These are phyloP conservation scores for Trachymyrmex septentrionalis DNA, from an alignment of 1,140 invertebrate species.

Conservation along the genomic window DNA sequence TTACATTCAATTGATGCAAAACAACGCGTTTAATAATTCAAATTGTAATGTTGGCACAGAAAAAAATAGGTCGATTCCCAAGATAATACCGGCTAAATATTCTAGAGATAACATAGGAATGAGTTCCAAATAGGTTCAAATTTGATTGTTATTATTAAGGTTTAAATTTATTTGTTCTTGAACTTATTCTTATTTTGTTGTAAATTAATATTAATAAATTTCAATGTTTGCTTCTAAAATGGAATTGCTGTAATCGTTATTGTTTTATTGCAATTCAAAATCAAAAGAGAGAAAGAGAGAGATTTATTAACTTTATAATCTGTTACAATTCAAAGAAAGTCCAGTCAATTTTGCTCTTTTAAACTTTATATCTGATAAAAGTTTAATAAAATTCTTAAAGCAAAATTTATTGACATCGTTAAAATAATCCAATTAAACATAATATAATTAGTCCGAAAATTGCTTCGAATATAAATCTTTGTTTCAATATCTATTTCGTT, in stretches of 20 bases:
- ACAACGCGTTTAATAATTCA: conserved; percentile 38
- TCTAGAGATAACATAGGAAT: neutral
- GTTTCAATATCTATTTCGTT: neutral
- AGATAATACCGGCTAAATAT: conserved; percentile 33
- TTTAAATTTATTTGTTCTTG: neutral
- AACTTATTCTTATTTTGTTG: neutral
- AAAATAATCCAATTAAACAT: neutral
- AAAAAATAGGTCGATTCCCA: conserved; percentile 4
- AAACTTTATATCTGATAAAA: neutral
- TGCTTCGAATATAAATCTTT: neutral
- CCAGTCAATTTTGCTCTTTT: neutral
- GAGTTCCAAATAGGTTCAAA: neutral
- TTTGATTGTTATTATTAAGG: too few relatives aligned
- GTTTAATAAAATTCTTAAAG: neutral
- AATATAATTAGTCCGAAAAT: neutral
- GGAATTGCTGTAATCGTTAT: neutral
- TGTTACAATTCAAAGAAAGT: neutral
- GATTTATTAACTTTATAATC: neutral
- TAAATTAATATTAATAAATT: conserved; percentile 18
- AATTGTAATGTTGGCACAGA: conserved; percentile 7
- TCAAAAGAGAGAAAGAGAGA: neutral
- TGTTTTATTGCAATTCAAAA: neutral
- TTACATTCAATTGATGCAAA: neutral
- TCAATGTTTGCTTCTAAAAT: neutral
- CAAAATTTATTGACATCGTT: neutral